Evolutionary conservation across 2,888 invertebrate genomes (phyloP).

Genomic region (Diarsia rubi): DNA sequence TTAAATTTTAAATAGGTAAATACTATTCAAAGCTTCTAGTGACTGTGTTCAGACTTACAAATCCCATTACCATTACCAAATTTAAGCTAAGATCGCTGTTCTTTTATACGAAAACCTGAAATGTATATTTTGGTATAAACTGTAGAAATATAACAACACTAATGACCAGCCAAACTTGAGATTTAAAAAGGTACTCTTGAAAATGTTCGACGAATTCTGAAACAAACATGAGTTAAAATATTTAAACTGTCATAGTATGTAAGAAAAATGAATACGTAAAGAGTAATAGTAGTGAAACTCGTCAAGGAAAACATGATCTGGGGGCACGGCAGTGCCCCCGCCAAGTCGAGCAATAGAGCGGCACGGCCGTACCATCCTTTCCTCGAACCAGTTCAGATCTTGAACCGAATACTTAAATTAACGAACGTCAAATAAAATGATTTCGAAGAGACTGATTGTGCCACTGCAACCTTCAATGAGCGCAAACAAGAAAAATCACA

Average conservation of each 20-base stretch:
- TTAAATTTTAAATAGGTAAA: slow-evolving; percentile 11
- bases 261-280: background rate
- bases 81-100: slow-evolving; percentile 12
- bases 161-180: slow-evolving; percentile 83
- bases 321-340: no score
- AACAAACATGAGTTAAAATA: slow-evolving; percentile 68
- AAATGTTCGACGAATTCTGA: slow-evolving; percentile 77
- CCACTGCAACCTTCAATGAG: slow-evolving; percentile 52
- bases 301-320: slow-evolving; percentile 4
- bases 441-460: slow-evolving; percentile 5
- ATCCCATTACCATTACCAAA: slow-evolving; percentile 29
- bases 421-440: background rate
- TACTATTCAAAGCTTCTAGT: slow-evolving; percentile 36
- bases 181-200: slow-evolving; percentile 76
- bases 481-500: slow-evolving; percentile 16
- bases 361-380: no score
- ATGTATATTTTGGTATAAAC: slow-evolving; percentile 77
- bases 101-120: slow-evolving; percentile 65
- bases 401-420: background rate
- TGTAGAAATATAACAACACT: slow-evolving; percentile 82
- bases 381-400: no score
- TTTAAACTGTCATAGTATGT: background rate
- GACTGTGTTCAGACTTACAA: slow-evolving; percentile 53
- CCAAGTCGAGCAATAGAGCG: no score
- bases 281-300: background rate